phyloP scores from a whole-genome alignment of 1,140 invertebrate genomes.

The Ceratosolen fusciceps region DNA sequence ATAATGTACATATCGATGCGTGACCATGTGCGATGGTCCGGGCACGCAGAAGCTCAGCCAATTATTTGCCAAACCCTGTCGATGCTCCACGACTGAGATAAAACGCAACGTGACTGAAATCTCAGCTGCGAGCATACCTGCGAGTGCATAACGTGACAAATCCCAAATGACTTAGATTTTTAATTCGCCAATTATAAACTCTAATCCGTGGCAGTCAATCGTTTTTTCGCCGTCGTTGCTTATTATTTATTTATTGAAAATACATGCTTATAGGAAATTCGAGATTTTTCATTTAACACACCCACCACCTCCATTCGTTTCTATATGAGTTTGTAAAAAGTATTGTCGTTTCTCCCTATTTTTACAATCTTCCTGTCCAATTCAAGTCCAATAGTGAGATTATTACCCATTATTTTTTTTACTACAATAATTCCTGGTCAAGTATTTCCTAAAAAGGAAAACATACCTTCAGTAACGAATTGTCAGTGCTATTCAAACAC shows the following conservation, averaged over 20 bases:
- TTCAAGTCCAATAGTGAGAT: too few relatives aligned
- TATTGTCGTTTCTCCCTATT: too few relatives aligned
- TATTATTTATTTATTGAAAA: background rate
- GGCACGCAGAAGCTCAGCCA: constrained; percentile 10
- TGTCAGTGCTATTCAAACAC: too few relatives aligned
- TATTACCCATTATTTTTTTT: too few relatives aligned
- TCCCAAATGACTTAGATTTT: constrained; percentile 11
- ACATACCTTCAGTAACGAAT: too few relatives aligned
- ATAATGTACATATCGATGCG: constrained; percentile 59
- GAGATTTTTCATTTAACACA: too few relatives aligned
- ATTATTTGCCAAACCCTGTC: constrained; percentile 47
- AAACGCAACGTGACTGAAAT: background rate
- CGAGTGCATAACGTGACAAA: constrained; percentile 15
- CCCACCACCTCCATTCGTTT: too few relatives aligned
- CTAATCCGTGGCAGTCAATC: background rate
- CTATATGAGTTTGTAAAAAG: too few relatives aligned
- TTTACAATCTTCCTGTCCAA: too few relatives aligned
- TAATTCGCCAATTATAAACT: constrained; percentile 20
- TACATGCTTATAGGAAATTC: background rate
- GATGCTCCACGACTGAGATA: background rate
- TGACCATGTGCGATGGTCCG: constrained; percentile 24
- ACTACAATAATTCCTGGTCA: too few relatives aligned
- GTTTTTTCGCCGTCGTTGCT: background rate
- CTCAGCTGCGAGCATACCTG: background rate
- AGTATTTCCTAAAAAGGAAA: too few relatives aligned